Conservation (phyloP, 2,888 invertebrate species). For the Cosmia trapezina region DNA sequence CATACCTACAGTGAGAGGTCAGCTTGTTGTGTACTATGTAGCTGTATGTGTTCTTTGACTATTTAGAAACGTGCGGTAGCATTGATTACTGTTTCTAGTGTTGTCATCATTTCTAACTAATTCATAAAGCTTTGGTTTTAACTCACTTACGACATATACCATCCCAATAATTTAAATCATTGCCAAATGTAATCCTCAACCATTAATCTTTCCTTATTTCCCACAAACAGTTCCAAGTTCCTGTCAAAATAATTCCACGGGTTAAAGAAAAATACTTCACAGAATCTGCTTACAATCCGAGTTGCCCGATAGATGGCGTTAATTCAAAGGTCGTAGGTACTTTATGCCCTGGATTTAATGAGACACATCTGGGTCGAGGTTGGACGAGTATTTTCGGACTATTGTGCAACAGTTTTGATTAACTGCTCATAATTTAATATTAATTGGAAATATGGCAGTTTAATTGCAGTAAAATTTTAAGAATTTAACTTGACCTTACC, state of each 20-base stretch:
- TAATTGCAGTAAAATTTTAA: conserved; percentile 9
- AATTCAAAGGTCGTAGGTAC: conserved; percentile 67
- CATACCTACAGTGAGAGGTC: too few relatives aligned
- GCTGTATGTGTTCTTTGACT: neutral
- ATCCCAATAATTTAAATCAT: conserved; percentile 5
- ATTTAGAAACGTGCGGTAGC: neutral
- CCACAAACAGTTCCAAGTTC: neutral
- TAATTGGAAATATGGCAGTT: conserved; percentile 43
- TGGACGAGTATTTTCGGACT: conserved; percentile 79
- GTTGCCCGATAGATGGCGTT: conserved; percentile 58
- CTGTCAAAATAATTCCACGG: conserved; percentile 31
- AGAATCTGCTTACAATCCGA: conserved; percentile 15
- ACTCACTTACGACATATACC: neutral
- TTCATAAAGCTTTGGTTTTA: neutral
- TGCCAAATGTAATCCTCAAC: neutral
- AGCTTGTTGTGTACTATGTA: neutral
- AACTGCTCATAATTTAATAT: conserved; percentile 59
- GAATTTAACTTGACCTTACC: conserved; percentile 6
- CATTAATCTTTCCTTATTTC: conserved; percentile 11
- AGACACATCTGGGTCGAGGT: conserved; percentile 84
- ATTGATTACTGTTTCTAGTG: neutral
- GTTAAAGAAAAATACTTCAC: conserved; percentile 18
- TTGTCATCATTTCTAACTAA: conserved; percentile 1
- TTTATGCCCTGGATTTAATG: conserved; percentile 65
- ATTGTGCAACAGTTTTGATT: conserved; percentile 82